Base-by-base conservation (phyloP, 2,888 invertebrate genomes). In the Pseudococcus viburni region DNA sequence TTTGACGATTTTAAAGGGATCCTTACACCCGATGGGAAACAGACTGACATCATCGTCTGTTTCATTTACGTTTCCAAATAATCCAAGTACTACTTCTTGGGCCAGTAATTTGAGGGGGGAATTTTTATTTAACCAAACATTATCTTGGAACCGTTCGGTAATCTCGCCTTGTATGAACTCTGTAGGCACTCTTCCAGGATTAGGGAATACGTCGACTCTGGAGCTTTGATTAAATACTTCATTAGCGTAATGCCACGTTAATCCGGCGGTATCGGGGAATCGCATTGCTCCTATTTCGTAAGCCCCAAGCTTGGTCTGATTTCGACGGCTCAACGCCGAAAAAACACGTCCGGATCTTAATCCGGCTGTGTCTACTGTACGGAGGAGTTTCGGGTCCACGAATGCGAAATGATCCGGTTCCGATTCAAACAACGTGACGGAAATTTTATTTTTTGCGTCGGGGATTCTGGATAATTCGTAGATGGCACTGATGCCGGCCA, bases 381-480 rank as follows among this genome's bases (percentile, higher is more conserved):
- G 12, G 15, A 15, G 15, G n/a, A n/a, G n/a, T n/a, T n/a, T n/a
- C 55, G 6, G 8, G 12, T 6, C 6, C 4, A n/a, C 8, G 15
- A 55, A 12, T 4, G 15, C 15, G 15, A 6, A 55, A 15, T 55
- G 6, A 9, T 55, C 55, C 4, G 55, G 6, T 9, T 55, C 55
- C 15, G 55, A 55, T 12, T 55, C 55, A 15, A 55, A n/a, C n/a
- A 55, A 4, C 12, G 55, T 55, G 12, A 55, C 55, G n/a, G n/a
- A n/a, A n/a, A n/a, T n/a, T n/a, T n/a, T n/a, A n/a, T n/a, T n/a
- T n/a, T n/a, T n/a, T n/a, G n/a, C n/a, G n/a, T n/a, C n/a, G n/a
- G n/a, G n/a, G n/a, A n/a, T n/a, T n/a, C n/a, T 55, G 15, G 55
- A 55, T 55, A 55, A 55, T 55, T 55, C 55, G 55, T 55, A 55